Evolutionary conservation across 2,113 vertebrate species (phyloP).

Genomic region (Phalacrocorax pelagicus): DNA sequence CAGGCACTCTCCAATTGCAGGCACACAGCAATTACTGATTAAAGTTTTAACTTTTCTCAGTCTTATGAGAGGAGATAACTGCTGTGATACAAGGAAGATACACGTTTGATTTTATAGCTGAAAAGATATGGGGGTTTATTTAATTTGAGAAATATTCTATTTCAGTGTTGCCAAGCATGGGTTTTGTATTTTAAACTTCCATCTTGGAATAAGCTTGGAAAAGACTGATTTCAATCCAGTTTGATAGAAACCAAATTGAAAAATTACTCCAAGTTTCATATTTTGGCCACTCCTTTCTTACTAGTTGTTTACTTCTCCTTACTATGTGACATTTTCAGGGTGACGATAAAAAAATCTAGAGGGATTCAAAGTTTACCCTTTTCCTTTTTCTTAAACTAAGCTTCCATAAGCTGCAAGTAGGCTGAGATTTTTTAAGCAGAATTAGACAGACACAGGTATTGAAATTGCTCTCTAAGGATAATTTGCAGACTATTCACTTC

Average conservation of each 20-base stretch:
- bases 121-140: not conserved
- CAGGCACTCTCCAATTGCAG: not conserved
- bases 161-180: not conserved
- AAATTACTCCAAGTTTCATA: not conserved
- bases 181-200: not conserved
- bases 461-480: not conserved
- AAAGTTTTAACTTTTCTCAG: not conserved
- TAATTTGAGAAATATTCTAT: not conserved
- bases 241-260: not conserved
- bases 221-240: not conserved
- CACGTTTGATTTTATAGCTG: not conserved
- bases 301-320: not conserved
- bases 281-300: not conserved
- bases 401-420: not conserved
- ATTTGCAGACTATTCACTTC: not conserved
- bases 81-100: not conserved
- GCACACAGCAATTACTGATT: not conserved
- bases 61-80: not conserved
- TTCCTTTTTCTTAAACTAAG: not conserved
- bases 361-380: not conserved
- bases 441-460: not conserved
- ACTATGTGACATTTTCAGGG: not conserved
- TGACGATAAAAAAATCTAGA: not conserved
- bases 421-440: not conserved
- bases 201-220: not conserved